A percentile compares a stretch with the other conserved stretches of the same genome.
Evolutionary conservation across 2,797 vertebrate species (phyloP).

Genomic region (Darevskia nairensis): DNA sequence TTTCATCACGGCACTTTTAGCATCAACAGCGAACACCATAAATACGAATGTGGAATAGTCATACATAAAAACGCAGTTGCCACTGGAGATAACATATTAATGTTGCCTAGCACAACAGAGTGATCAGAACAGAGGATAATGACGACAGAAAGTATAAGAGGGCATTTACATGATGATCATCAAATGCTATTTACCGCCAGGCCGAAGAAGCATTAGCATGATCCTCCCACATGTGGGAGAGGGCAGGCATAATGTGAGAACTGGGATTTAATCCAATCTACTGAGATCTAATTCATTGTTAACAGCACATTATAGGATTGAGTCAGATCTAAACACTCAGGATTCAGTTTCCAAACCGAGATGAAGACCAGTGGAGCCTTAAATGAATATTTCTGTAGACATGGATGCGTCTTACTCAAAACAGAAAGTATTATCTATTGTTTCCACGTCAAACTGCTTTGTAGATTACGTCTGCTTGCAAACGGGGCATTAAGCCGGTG

Average conservation of each 20-base stretch:
- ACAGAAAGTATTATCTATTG: no score
- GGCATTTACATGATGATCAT: neutral
- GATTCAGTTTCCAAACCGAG: neutral
- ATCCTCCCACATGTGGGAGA: no score
- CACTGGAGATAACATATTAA: neutral
- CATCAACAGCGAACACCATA: neutral
- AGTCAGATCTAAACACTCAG: neutral
- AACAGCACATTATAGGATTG: neutral
- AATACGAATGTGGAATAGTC: neutral
- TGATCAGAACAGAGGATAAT: neutral
- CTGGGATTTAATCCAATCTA: neutral
- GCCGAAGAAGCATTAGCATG: neutral
- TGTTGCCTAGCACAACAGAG: neutral
- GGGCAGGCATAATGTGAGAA: neutral
- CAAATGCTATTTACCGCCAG: neutral
- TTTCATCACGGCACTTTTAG: neutral
- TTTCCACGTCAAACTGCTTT: neutral
- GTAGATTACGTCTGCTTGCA: neutral
- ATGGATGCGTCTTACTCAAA: neutral
- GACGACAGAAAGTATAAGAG: neutral
- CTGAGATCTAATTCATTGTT: neutral
- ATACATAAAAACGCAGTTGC: neutral
- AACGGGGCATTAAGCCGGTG: neutral
- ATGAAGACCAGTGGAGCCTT: neutral
- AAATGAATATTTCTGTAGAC: neutral